Percentiles rank a stretch among this genome's conserved stretches.
Conservation (phyloP, 2,888 invertebrate genomes). For the Asteroscopus sphinx region DNA sequence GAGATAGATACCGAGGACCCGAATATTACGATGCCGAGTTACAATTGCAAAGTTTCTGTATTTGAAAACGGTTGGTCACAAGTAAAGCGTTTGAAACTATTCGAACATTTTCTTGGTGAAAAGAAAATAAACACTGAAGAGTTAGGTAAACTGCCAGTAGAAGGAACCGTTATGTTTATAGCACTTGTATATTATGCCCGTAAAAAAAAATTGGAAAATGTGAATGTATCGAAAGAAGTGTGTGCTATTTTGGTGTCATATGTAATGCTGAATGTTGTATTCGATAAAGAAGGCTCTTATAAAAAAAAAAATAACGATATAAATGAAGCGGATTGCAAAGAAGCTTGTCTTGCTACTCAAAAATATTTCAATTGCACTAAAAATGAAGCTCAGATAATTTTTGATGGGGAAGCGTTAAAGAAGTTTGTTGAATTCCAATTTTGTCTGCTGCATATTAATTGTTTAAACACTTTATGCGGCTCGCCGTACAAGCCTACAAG, state of each 20-base stretch:
- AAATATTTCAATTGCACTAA: slow-evolving; percentile 41
- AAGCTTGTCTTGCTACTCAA: not conserved
- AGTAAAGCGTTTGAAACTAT: slow-evolving; percentile 31
- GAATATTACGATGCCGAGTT: slow-evolving; percentile 51
- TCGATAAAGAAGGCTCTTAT: slow-evolving; percentile 17
- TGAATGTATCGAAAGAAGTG: slow-evolving; percentile 46
- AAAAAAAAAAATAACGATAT: not conserved
- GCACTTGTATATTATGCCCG: slow-evolving; percentile 63
- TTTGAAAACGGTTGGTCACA: slow-evolving; percentile 69
- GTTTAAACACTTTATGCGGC: slow-evolving; percentile 68
- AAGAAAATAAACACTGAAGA: slow-evolving; percentile 37
- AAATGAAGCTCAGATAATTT: slow-evolving; percentile 42
- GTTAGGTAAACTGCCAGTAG: slow-evolving; percentile 52
- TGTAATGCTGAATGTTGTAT: slow-evolving; percentile 55
- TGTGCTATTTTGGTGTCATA: slow-evolving; percentile 63
- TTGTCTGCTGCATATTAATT: slow-evolving; percentile 64
- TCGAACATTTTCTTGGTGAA: slow-evolving; percentile 41
- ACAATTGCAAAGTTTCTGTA: slow-evolving; percentile 50
- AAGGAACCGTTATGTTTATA: slow-evolving; percentile 60
- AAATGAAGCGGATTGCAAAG: not conserved
- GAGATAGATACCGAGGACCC: slow-evolving; percentile 11
- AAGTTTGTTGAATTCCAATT: slow-evolving; percentile 62
- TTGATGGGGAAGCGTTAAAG: slow-evolving; percentile 45
- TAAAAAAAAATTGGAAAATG: slow-evolving; percentile 38
- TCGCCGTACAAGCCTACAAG: slow-evolving; percentile 49